Evolutionary conservation across 2,797 vertebrate species (phyloP).

Genomic region (Takifugu ocellatus): DNA sequence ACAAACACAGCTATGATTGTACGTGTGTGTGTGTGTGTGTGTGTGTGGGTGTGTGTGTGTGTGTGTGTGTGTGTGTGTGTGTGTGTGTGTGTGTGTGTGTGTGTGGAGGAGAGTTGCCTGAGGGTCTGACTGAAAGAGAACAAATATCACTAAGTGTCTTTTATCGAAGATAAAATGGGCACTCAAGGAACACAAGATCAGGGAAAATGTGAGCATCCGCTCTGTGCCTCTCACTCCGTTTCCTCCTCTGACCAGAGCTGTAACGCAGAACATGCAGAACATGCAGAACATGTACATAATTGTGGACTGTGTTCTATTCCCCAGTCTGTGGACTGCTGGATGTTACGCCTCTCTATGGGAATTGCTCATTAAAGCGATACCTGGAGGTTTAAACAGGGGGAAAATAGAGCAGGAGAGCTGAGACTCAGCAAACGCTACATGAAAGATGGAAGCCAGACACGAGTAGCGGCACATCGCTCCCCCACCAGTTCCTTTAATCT

Average conservation of each 20-base stretch:
- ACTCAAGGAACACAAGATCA: slow-evolving; percentile 40
- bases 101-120: slow-evolving; percentile 20
- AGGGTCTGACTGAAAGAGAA: slow-evolving; percentile 49
- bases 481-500: slow-evolving; percentile 12
- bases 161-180: slow-evolving; percentile 51
- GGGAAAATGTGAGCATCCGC: slow-evolving; percentile 25
- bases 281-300: not conserved
- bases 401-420: slow-evolving; percentile 15
- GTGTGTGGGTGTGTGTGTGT: slow-evolving; percentile 5
- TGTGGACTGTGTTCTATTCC: slow-evolving; percentile 11
- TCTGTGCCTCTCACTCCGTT: slow-evolving; percentile 6
- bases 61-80: slow-evolving; percentile 9
- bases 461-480: not conserved
- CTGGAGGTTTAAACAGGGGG: slow-evolving; percentile 8
- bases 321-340: slow-evolving; percentile 9
- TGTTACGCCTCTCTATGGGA: slow-evolving; percentile 29
- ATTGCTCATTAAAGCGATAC: slow-evolving; percentile 17
- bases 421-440: slow-evolving; percentile 15
- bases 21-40: slow-evolving; percentile 12
- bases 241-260: slow-evolving; percentile 9
- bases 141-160: slow-evolving; percentile 62
- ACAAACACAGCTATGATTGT: slow-evolving; percentile 9
- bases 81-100: slow-evolving; percentile 12
- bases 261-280: not conserved
- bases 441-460: slow-evolving; percentile 9